Percentiles rank a stretch among this genome's conserved stretches.
These are phyloP conservation scores for Xanthia icteritia DNA, from an alignment of 2,888 invertebrate genomes.

Conservation along the genomic window DNA sequence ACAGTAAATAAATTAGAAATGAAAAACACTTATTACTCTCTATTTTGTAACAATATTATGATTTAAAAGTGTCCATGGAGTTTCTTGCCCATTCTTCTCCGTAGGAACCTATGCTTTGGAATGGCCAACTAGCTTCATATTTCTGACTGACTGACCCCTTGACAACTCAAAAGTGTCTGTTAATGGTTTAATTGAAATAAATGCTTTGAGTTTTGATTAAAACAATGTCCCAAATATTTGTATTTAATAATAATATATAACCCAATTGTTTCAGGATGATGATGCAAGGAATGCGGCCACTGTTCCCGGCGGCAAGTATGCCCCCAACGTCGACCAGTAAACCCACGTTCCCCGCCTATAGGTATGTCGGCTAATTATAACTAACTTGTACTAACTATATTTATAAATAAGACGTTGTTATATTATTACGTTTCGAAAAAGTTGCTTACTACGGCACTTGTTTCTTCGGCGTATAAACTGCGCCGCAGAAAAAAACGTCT, in stretches of 20 bases:
- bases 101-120: no score
- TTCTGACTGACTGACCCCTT: no score
- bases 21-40: background rate
- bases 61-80: no score
- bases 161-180: no score
- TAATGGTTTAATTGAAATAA: no score
- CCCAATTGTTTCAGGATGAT: constrained; percentile 82
- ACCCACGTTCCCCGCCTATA: constrained; percentile 95
- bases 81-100: no score
- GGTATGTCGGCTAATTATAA: constrained; percentile 82
- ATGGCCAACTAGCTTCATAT: no score
- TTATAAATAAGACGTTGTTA: background rate
- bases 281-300: constrained; percentile 92
- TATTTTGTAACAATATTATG: no score
- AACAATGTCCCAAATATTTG: background rate
- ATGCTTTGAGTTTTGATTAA: no score
- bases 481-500: no score
- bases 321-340: constrained; percentile 91
- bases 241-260: constrained; percentile 17
- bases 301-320: constrained; percentile 95
- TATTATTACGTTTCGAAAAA: background rate
- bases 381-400: constrained; percentile 3
- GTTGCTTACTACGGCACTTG: no score
- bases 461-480: no score
- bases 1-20: background rate